Percentiles rank a stretch among this genome's conserved stretches.
Conservation (phyloP, 2,888 invertebrate genomes). For the Hecatera dysodea region DNA sequence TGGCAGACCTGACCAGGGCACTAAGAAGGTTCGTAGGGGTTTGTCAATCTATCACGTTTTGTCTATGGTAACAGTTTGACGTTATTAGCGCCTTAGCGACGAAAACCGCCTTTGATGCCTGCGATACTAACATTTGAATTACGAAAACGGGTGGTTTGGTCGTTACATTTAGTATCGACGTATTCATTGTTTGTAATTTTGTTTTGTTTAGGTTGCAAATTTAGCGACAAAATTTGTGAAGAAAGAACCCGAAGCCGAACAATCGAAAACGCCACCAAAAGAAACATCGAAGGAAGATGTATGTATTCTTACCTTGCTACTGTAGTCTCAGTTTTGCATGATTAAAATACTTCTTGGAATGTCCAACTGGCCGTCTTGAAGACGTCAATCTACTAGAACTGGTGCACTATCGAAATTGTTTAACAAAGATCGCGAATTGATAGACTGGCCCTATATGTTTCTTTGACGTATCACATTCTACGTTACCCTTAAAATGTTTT, state of each 20-base stretch:
- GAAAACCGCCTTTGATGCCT: too few relatives aligned
- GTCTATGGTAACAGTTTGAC: neutral
- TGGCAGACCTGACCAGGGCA: conserved; percentile 85
- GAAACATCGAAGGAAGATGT: conserved; percentile 69
- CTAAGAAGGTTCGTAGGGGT: conserved; percentile 90
- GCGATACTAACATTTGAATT: too few relatives aligned
- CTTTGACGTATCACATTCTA: too few relatives aligned
- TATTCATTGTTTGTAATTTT: neutral
- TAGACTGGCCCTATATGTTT: too few relatives aligned
- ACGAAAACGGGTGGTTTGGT: too few relatives aligned
- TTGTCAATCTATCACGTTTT: neutral
- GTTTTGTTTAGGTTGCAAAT: conserved; percentile 92
- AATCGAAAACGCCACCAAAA: conserved; percentile 72
- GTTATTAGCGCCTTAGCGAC: too few relatives aligned
- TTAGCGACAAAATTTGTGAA: conserved; percentile 94
- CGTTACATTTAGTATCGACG: too few relatives aligned
- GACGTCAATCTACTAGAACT: neutral
- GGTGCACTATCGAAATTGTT: too few relatives aligned
- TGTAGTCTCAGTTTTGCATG: neutral
- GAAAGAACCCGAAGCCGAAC: conserved; percentile 88
- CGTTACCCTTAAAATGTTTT: too few relatives aligned
- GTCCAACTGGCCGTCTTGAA: neutral
- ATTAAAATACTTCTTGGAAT: too few relatives aligned
- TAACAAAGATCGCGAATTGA: too few relatives aligned
- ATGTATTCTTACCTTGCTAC: conserved; percentile 7